Evolutionary conservation across 1,140 invertebrate species (phyloP).

Genomic region (Conus betulinus): DNA sequence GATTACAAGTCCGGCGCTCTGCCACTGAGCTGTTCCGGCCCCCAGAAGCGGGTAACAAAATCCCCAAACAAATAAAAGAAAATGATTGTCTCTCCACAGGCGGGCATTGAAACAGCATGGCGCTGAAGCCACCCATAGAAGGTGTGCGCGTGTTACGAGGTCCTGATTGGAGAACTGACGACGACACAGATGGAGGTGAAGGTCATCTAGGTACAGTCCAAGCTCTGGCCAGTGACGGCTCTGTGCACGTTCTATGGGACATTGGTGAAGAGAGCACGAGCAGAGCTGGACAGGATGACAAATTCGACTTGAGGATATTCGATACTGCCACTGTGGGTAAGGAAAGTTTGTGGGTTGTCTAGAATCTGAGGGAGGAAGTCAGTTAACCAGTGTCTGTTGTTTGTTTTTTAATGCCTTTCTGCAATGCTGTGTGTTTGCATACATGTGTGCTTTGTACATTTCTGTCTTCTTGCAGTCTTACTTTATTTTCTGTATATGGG

Average conservation of each 20-base stretch:
- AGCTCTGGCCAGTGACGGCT: constrained; percentile 40
- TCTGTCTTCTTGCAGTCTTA: too few species aligned
- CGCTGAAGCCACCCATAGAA: neutral
- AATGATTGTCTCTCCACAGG: too few species aligned
- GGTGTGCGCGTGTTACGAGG: constrained; percentile 43
- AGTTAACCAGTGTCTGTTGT: too few species aligned
- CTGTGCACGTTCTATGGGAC: constrained; percentile 59
- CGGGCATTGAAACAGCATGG: neutral
- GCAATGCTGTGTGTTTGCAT: too few species aligned
- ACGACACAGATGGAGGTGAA: constrained; percentile 48
- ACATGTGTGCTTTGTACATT: too few species aligned
- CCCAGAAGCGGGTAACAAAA: too few species aligned
- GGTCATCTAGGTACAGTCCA: constrained; percentile 54
- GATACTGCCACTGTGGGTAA: constrained; percentile 57
- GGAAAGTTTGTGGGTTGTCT: neutral
- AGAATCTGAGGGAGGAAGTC: too few species aligned
- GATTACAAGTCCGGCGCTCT: too few species aligned
- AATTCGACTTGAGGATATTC: constrained; percentile 57
- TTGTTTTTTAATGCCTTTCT: too few species aligned
- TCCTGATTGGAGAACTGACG: constrained; percentile 41
- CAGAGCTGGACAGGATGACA: constrained; percentile 53
- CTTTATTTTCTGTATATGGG: too few species aligned
- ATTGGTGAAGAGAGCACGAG: constrained; percentile 47
- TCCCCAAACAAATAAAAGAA: too few species aligned
- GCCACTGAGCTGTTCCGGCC: too few species aligned